These are phyloP conservation scores for Saguinus oedipus DNA, from an alignment of 2,797 vertebrate species.

Conservation along the genomic window DNA sequence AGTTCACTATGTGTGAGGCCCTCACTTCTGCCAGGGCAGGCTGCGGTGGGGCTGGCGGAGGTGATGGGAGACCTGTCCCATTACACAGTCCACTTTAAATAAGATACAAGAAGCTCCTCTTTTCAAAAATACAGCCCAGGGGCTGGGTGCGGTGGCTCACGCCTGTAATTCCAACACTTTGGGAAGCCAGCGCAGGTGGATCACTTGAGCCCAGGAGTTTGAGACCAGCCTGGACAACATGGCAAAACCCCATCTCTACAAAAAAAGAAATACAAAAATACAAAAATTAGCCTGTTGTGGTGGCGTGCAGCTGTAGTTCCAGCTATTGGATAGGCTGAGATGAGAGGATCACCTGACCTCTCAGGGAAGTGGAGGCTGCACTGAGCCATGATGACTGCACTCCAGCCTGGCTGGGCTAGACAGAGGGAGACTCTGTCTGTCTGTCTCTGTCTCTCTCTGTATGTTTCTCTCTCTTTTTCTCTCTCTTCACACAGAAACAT, in stretches of 20 bases:
- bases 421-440: neutral
- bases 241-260: neutral
- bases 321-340: neutral
- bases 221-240: neutral
- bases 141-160: neutral
- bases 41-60: no score
- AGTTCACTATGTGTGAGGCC: fast-evolving
- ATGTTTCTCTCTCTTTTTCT: no score
- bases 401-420: neutral
- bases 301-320: neutral
- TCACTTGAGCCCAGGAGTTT: neutral
- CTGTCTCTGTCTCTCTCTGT: no score
- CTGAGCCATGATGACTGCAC: neutral
- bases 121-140: neutral
- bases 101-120: neutral
- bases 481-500: no score
- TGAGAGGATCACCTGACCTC: neutral
- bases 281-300: neutral
- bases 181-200: neutral
- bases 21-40: neutral
- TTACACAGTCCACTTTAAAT: neutral
- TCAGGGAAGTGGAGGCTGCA: neutral
- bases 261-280: neutral
- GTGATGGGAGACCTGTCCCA: neutral
- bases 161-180: neutral